A percentile compares a stretch with the other conserved stretches of the same genome.
Conservation (phyloP, 2,888 invertebrate species). For the Scaptomyza parva region DNA sequence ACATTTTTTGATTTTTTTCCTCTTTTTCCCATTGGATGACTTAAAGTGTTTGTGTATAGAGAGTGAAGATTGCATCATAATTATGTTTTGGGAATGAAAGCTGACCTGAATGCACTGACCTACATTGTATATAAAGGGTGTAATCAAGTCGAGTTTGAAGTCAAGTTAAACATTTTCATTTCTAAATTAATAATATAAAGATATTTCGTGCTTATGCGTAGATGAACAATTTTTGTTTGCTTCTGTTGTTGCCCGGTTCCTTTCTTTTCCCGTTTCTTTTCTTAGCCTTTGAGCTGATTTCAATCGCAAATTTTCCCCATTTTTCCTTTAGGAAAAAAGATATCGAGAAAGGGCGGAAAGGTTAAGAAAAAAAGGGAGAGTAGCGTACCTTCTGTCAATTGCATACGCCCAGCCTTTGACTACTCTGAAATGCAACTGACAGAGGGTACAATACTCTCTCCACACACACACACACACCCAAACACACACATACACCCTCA, state of each 20-base stretch:
- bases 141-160: too few species aligned
- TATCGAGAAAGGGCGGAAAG: too few species aligned
- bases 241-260: too few species aligned
- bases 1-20: constrained; percentile 7
- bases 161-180: too few species aligned
- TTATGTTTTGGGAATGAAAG: too few species aligned
- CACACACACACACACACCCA: constrained; percentile 5
- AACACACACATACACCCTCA: constrained; percentile 11
- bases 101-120: too few species aligned
- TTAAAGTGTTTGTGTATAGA: too few species aligned
- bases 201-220: constrained; percentile 60
- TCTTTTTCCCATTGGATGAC: constrained; percentile 4
- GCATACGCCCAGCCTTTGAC: background rate
- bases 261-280: constrained; percentile 5
- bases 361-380: constrained; percentile 1
- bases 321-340: too few species aligned
- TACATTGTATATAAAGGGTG: too few species aligned
- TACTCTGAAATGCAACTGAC: constrained; percentile 43
- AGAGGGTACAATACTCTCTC: constrained; percentile 13
- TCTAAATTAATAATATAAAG: constrained; percentile 66
- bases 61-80: too few species aligned
- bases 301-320: constrained; percentile 35
- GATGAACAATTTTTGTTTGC: constrained; percentile 27
- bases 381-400: constrained; percentile 14
- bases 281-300: constrained; percentile 43